Evolutionary conservation across 2,888 invertebrate species (phyloP).

Genomic region (Cephus spinipes): DNA sequence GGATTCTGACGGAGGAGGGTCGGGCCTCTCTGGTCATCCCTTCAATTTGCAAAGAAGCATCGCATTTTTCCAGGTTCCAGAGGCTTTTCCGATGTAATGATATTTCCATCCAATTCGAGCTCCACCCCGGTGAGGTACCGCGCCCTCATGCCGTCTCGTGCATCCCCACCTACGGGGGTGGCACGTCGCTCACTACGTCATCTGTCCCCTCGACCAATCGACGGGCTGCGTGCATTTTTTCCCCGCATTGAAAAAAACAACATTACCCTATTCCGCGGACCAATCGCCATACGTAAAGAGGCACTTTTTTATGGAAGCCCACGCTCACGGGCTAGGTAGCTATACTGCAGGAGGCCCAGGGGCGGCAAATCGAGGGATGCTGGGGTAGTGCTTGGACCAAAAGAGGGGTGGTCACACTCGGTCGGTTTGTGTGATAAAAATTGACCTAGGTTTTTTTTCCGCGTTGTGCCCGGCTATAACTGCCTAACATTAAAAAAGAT

Average conservation of each 20-base stretch:
- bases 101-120: constrained; percentile 61
- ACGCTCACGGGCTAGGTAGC: not conserved
- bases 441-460: constrained; percentile 64
- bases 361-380: not conserved
- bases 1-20: not conserved
- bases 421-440: constrained; percentile 66
- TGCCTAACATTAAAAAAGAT: constrained; percentile 67
- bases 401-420: constrained; percentile 33
- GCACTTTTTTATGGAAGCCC: constrained; percentile 66
- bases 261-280: constrained; percentile 65
- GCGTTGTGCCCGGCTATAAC: constrained; percentile 58
- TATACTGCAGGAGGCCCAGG: not conserved
- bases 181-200: constrained; percentile 68
- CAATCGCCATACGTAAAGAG: constrained; percentile 68
- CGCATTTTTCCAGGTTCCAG: constrained; percentile 43
- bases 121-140: constrained; percentile 19
- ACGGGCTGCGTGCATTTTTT: constrained; percentile 65
- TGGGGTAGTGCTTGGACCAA: not conserved
- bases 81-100: constrained; percentile 60
- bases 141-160: constrained; percentile 35
- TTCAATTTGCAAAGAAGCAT: constrained; percentile 9
- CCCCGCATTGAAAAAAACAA: constrained; percentile 60
- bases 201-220: constrained; percentile 67
- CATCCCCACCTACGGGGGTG: constrained; percentile 53
- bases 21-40: not conserved